A percentile compares a stretch with the other conserved stretches of the same genome.
These are phyloP conservation scores for Leucoraja erinaceus DNA, from an alignment of 2,113 vertebrate genomes.

Conservation along the genomic window DNA sequence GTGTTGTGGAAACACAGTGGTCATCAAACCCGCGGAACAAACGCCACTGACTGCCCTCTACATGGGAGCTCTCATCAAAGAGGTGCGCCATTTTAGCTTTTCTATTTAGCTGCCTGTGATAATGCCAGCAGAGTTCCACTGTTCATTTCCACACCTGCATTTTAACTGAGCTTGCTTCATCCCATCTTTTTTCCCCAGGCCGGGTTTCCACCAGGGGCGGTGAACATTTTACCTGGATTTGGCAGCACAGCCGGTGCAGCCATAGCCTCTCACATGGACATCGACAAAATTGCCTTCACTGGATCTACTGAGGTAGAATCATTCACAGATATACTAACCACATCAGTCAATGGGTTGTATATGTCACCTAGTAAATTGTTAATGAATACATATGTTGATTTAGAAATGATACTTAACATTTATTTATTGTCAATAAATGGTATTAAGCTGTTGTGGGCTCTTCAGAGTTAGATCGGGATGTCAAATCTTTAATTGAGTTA, in stretches of 20 bases:
- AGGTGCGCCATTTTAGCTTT: slow-evolving; percentile 63
- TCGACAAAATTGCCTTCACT: slow-evolving; percentile 97
- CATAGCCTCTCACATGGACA: slow-evolving; percentile 85
- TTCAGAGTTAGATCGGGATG: background rate
- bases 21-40: slow-evolving; percentile 94
- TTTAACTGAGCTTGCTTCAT: slow-evolving; percentile 57
- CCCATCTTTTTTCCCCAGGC: slow-evolving; percentile 79
- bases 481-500: background rate
- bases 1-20: slow-evolving; percentile 90
- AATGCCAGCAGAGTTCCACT: slow-evolving; percentile 52
- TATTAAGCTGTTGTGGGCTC: background rate
- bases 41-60: slow-evolving; percentile 92
- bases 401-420: background rate
- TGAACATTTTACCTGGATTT: slow-evolving; percentile 98
- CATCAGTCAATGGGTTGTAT: background rate
- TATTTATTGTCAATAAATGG: no score
- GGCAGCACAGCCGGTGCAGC: slow-evolving; percentile 89
- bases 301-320: slow-evolving; percentile 85
- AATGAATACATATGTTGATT: background rate
- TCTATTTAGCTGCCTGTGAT: slow-evolving; percentile 14
- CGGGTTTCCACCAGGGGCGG: slow-evolving; percentile 94
- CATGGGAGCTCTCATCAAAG: slow-evolving; percentile 87
- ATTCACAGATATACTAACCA: background rate
- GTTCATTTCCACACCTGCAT: slow-evolving; percentile 47
- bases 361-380: no score